These are phyloP conservation scores for Crambe crambe DNA, from an alignment of 37 sponge, comb jelly and placozoan genomes.

Conservation along the genomic window DNA sequence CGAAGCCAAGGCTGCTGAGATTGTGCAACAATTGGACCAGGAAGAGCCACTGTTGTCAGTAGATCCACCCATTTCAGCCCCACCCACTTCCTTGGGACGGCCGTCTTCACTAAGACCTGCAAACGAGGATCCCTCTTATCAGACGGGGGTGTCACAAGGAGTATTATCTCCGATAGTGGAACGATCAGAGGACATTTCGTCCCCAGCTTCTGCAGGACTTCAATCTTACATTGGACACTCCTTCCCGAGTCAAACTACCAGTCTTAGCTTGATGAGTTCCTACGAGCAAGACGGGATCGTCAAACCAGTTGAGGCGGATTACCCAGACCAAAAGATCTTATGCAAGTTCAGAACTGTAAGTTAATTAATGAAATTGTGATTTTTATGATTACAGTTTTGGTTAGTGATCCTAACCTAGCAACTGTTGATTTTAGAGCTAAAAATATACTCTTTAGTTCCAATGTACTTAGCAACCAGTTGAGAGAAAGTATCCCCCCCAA, in stretches of 20 bases:
- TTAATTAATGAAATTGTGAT: no score
- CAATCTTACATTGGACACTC: not conserved
- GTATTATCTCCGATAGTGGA: not conserved
- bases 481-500: no score
- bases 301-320: not conserved
- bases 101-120: not conserved
- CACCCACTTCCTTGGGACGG: not conserved
- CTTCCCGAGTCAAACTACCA: not conserved
- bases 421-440: no score
- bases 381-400: no score
- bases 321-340: not conserved
- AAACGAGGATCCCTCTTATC: not conserved
- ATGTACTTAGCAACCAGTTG: no score
- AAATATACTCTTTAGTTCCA: no score
- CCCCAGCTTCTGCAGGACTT: not conserved
- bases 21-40: not conserved
- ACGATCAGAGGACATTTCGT: not conserved
- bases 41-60: not conserved
- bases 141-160: not conserved
- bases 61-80: not conserved
- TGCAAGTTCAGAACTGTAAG: not conserved
- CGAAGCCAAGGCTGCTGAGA: not conserved
- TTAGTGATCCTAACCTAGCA: no score
- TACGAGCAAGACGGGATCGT: not conserved
- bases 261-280: not conserved